Evolutionary conservation across 2,113 vertebrate species (phyloP).

Genomic region (Nibea albiflora): DNA sequence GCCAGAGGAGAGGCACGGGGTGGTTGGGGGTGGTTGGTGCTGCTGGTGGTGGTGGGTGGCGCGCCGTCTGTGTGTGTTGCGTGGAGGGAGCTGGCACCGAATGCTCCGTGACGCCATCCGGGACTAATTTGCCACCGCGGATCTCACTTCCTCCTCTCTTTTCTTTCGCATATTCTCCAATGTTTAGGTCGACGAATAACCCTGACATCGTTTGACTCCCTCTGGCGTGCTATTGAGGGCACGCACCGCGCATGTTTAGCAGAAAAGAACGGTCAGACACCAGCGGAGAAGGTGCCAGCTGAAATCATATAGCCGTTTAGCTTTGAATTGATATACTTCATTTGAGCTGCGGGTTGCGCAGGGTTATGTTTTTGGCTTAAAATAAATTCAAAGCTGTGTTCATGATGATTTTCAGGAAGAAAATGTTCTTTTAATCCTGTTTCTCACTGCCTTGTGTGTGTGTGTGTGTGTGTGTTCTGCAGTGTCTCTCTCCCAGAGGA

Average conservation of each 20-base stretch:
- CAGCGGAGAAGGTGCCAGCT: background rate
- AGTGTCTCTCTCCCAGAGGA: conserved; percentile 96
- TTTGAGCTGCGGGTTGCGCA: background rate
- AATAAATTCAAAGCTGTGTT: background rate
- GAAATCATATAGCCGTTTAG: background rate
- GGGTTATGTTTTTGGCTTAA: background rate
- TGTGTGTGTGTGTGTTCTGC: background rate
- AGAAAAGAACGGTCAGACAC: background rate
- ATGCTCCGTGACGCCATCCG: conserved; percentile 35
- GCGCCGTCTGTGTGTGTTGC: conserved; percentile 38
- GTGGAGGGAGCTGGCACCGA: conserved; percentile 16
- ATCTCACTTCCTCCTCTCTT: conserved; percentile 25
- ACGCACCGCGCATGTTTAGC: background rate
- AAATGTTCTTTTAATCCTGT: background rate
- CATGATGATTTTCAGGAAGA: too few species aligned
- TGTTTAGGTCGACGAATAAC: conserved; percentile 5
- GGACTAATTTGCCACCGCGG: conserved; percentile 33
- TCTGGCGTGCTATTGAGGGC: background rate
- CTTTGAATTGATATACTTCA: conserved; percentile 2
- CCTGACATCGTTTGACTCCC: background rate
- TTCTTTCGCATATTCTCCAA: conserved; percentile 1
- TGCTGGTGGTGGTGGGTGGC: too few species aligned
- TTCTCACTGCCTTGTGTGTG: background rate
- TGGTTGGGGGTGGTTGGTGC: too few species aligned
- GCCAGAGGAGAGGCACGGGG: conserved; percentile 40